A percentile compares a stretch with the other conserved stretches of the same genome.
These are phyloP conservation scores for Colius striatus DNA, from an alignment of 2,113 vertebrate species.

Conservation along the genomic window DNA sequence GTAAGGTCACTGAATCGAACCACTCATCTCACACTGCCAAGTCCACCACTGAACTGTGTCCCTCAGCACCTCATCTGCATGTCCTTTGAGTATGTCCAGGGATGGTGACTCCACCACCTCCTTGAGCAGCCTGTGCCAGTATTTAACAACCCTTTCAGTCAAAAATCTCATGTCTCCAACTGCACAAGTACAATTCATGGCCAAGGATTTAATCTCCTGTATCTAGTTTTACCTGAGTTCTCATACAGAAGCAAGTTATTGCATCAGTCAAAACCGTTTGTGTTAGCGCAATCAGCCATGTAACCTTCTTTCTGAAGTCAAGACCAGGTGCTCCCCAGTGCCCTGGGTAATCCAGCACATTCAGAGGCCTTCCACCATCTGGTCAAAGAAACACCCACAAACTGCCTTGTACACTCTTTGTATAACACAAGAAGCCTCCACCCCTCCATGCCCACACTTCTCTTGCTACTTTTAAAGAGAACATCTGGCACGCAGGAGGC, in stretches of 20 bases:
- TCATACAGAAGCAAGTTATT: not conserved
- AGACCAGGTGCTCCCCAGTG: not conserved
- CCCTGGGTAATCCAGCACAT: not conserved
- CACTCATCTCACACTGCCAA: too few relatives aligned
- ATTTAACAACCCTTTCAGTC: too few relatives aligned
- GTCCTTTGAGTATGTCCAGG: too few relatives aligned
- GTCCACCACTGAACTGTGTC: too few relatives aligned
- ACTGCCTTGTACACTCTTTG: rapidly evolving
- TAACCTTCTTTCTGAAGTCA: not conserved
- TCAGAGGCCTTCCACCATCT: not conserved
- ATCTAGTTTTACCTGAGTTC: not conserved
- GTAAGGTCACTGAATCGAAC: too few relatives aligned
- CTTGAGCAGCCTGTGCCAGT: too few relatives aligned
- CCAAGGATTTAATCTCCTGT: not conserved
- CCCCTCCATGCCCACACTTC: not conserved
- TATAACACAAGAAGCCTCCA: not conserved
- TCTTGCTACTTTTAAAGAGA: not conserved
- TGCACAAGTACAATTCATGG: not conserved
- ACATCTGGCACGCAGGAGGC: not conserved
- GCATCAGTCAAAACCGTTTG: not conserved
- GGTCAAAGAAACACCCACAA: rapidly evolving
- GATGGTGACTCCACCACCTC: too few relatives aligned
- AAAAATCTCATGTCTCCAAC: not conserved
- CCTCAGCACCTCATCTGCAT: too few relatives aligned
- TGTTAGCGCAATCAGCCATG: not conserved